Evolutionary conservation across 2,888 invertebrate genomes (phyloP).

Genomic region (Rapana venosa): DNA sequence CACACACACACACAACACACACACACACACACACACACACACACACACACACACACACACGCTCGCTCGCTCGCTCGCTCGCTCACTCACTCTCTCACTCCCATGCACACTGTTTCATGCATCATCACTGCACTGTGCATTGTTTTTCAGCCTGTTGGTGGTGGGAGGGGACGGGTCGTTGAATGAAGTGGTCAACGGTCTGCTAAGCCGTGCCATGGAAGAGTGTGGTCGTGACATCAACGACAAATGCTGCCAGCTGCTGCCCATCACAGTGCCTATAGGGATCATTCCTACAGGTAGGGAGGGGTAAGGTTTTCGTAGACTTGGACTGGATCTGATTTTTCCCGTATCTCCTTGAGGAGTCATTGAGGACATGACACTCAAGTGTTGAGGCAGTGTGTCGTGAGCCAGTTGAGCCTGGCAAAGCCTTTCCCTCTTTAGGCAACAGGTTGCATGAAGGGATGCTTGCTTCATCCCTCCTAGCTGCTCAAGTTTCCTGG

Average conservation of each 20-base stretch:
- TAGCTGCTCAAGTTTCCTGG: too few relatives aligned
- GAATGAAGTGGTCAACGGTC: constrained; percentile 15
- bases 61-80: neutral
- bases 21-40: too few relatives aligned
- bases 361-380: too few relatives aligned
- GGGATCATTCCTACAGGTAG: constrained; percentile 12
- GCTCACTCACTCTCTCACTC: neutral
- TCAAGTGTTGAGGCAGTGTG: too few relatives aligned
- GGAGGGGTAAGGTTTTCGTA: neutral
- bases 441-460: too few relatives aligned
- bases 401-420: too few relatives aligned
- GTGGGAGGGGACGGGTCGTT: constrained; percentile 15
- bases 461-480: too few relatives aligned
- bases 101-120: neutral
- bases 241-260: neutral
- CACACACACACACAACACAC: too few relatives aligned
- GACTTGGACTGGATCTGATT: too few relatives aligned
- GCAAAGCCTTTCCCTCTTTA: too few relatives aligned
- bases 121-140: too few relatives aligned
- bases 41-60: neutral
- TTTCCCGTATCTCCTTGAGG: too few relatives aligned
- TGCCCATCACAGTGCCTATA: neutral
- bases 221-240: neutral
- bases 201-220: neutral
- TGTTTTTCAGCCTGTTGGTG: neutral